Base-by-base conservation (phyloP, 2,888 invertebrate species). In the Aporophyla nigra region DNA sequence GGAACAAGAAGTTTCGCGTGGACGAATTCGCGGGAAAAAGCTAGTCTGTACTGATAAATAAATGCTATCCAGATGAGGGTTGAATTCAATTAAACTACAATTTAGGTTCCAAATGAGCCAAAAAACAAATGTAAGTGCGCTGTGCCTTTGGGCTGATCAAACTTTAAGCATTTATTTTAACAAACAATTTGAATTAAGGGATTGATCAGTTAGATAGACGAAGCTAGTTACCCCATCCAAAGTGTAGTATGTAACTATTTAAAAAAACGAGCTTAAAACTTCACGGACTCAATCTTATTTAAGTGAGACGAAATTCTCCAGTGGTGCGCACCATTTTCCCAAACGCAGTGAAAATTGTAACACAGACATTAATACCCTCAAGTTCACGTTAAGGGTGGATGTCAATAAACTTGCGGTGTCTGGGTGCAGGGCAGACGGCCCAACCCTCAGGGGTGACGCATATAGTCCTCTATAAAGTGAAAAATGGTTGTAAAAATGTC, bases 331-430 rank as follows among this genome's bases (percentile, higher is more conserved):
- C 19, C 56, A 33, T 53, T 78, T 33, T 9, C 14, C 12, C 7
- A 14, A 62, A n/a, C n/a, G 40, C 12, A 62, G 19, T 54, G 14
- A 54, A 74, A 40, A 69, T 61, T 65, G 51, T 46, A 72, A 71
- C 24, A 24, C 65, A 69, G 53, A 54, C 49, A 58, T 53, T 62
- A 63, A 70, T 59, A 58, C 63, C 21, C 59, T 16, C 40, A 71
- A 66, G 86, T 75, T 77, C 71, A 78, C 21, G 51, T 3, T 72
- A 63, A 78, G 73, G 86, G 76, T 71, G 61, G 61, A 58, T 46
- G 86, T 82, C 86, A 82, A 76, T 76, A 88, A 88, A 80, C 88
- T 33, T 65, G 61, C 7, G 67, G 53, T 76, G 77, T 82, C 83
- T 83, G 59, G 82, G 59, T 71, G 86, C 86, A 76, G 61, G 16